Base-by-base conservation (phyloP, 2,888 invertebrate genomes). In the Laothoe populi region DNA sequence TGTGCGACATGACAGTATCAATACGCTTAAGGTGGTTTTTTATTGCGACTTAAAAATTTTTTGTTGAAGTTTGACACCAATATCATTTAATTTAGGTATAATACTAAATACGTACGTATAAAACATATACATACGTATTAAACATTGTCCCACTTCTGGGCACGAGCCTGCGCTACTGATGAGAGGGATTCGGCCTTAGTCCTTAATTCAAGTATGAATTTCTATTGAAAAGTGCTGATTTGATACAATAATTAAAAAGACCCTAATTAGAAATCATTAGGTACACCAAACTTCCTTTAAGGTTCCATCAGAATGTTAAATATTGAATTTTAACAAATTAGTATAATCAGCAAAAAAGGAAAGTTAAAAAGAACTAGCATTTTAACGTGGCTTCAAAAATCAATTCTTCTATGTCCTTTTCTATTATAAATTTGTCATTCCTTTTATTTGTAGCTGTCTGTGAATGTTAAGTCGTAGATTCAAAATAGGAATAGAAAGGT, bases 241-340 rank as follows among this genome's bases (percentile, higher is more conserved):
- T 19, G 35, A 53, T 19, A 35, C 31, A 66, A 67, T 61, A 62
- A 68, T 70, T 67, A 64, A 66, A 65, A 60, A n/a, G 58, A 65
- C 63, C 66, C 67, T 67, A 74, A 74, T 69, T 70, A 66, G 68
- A 66, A 72, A 63, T 63, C 65, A 63, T n/a, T 63, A n/a, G n/a
- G n/a, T n/a, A 62, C 57, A 59, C 45, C 61, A 60, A 59, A 60
- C 64, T 60, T 48, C 48, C 69, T 73, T 74, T 63, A 42, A 68
- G 65, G 73, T 70, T 68, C 71, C 68, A 69, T 70, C 61, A 69
- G 68, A 70, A 70, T 71, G 71, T 70, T 71, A 69, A 75, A 73
- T 71, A 59, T 60, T 31, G 64, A 65, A 61, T 67, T 66, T 66
- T 69, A 71, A 73, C 66, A 73, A 64, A 68, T 67, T 62, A 65